These are phyloP conservation scores for Gorsachius magnificus DNA, from an alignment of 2,797 vertebrate genomes.

Conservation along the genomic window DNA sequence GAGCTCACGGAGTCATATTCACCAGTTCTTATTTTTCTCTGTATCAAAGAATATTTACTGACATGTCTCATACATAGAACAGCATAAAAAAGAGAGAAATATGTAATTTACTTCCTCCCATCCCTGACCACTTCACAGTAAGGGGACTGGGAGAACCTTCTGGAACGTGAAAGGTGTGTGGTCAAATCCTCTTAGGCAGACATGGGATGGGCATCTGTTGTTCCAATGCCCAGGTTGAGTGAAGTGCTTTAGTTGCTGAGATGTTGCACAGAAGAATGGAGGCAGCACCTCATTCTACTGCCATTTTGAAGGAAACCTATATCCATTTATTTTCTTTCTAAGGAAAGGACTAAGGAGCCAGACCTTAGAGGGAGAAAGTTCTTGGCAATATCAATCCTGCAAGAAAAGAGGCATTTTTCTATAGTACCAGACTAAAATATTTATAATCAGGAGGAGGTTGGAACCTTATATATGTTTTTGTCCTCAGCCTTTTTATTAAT, in stretches of 20 bases:
- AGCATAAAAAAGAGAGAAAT: background rate
- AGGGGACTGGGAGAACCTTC: background rate
- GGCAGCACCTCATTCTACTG: background rate
- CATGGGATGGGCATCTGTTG: background rate
- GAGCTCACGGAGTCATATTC: background rate
- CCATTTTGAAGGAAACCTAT: background rate
- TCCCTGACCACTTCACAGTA: background rate
- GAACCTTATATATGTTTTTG: background rate
- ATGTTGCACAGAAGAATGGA: background rate
- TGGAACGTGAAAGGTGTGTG: background rate
- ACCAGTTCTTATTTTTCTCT: background rate
- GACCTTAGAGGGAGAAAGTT: background rate
- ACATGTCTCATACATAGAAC: background rate
- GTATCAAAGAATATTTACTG: background rate
- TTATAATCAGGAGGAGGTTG: background rate
- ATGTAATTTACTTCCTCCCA: background rate
- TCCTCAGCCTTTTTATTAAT: background rate
- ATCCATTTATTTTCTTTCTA: background rate
- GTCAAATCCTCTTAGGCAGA: background rate
- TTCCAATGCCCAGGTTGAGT: background rate
- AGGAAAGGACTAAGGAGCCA: background rate
- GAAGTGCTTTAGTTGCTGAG: background rate
- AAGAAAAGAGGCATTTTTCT: background rate
- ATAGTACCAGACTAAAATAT: background rate
- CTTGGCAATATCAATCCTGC: background rate